Base-by-base conservation (phyloP, 2,113 vertebrate genomes). In the Microtus ochrogaster region DNA sequence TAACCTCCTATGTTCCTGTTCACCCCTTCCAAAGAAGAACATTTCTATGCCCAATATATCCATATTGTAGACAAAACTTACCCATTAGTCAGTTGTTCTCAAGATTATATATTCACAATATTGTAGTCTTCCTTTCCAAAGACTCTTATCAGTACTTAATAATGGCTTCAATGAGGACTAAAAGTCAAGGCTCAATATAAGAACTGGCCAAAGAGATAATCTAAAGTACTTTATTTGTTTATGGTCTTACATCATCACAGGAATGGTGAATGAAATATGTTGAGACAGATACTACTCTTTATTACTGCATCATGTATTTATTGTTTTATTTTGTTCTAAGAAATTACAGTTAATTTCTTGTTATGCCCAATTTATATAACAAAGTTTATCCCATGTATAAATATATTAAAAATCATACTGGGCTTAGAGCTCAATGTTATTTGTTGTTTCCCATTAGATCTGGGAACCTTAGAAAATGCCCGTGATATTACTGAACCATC, bases 1-100 rank as follows among this genome's bases (percentile, higher is more conserved):
- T 73, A 84, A 28, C n/a, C 10, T 39, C 3, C 2, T n/a, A 8
- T 5, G 7, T 3, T 26, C 22, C 1, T 11, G 2, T 10, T 49
- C 26, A 11, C 21, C 17, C 2, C 1, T 30, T 36, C 41, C 22
- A 76, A 41, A 28, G 11, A 12, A 44, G 2, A 49, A n/a, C 13
- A 52, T 52, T 52, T 52, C 49, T 52, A 52, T 52, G 49, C 2
- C 12, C 49, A 52, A 52, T 52, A 13, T 52, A 14, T 52, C 12
- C 49, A 52, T 52, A 14, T 52, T 14, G 49, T 52, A 52, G 49
- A 52, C 49, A 52, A 52, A 52, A 52, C 49, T 52, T 52, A 52
- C 49, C 49, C 14, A 47, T 24, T 81, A 9, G 5, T 91, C 36
- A 33, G 30, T 39, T 52, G 1, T 16, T 39, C 1, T 28, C 77